Evolutionary conservation across 2,888 invertebrate genomes (phyloP).

Genomic region (Plagiodera versicolora): DNA sequence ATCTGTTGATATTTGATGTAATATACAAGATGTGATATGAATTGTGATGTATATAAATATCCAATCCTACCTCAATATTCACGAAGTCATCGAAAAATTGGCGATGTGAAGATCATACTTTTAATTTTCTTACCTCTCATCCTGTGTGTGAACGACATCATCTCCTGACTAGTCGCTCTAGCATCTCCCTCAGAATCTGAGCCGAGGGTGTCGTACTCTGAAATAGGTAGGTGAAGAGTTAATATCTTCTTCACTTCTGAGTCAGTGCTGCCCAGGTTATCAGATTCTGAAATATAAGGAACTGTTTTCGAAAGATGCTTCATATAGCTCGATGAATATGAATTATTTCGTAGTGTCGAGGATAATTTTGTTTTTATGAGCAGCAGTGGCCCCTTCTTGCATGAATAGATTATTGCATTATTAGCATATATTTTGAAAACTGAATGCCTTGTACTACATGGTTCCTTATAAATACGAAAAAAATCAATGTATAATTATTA

Average conservation of each 20-base stretch:
- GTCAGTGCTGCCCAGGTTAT: conserved; percentile 93
- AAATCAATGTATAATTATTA: no score
- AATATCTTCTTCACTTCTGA: conserved; percentile 92
- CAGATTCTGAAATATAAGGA: conserved; percentile 72
- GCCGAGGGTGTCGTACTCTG: conserved; percentile 86
- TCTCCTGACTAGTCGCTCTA: conserved; percentile 63
- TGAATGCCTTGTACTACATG: no score
- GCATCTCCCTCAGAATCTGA: conserved; percentile 81
- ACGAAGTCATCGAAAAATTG: no score
- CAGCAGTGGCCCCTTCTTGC: conserved; percentile 45
- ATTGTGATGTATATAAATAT: no score
- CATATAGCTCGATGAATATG: neutral
- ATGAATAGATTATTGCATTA: neutral
- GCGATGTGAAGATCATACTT: conserved; percentile 15
- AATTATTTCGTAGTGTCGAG: neutral
- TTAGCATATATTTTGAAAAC: no score
- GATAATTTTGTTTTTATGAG: conserved; percentile 26
- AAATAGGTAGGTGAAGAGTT: conserved; percentile 90
- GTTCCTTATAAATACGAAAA: no score
- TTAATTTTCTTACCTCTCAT: conserved; percentile 56
- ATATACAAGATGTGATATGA: no score
- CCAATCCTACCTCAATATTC: no score
- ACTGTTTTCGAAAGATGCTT: conserved; percentile 30
- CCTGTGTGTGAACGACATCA: conserved; percentile 58
- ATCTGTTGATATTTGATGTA: no score